Conservation (phyloP, 2,888 invertebrate genomes). For the Cancer borealis region DNA sequence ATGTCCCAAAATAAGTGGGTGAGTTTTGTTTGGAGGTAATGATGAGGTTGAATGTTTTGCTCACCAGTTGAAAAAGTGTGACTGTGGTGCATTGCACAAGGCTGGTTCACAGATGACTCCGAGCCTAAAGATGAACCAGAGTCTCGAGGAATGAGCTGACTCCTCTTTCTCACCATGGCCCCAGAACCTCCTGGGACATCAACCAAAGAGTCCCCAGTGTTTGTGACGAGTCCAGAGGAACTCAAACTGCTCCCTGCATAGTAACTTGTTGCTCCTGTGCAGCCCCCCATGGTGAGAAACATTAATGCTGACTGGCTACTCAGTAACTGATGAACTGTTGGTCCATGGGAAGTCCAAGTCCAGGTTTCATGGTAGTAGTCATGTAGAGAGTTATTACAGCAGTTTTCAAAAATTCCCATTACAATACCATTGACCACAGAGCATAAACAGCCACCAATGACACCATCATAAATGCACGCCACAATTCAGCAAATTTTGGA, state of each 20-base stretch:
- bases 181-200: constrained; percentile 63
- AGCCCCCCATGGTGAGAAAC: constrained; percentile 77
- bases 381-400: constrained; percentile 4
- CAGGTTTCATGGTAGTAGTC: constrained; percentile 39
- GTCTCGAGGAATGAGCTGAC: constrained; percentile 64
- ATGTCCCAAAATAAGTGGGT: not conserved
- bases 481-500: not conserved
- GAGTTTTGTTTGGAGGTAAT: not conserved
- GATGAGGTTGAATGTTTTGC: not conserved
- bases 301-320: constrained; percentile 76
- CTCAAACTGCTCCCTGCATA: constrained; percentile 59
- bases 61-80: constrained; percentile 69
- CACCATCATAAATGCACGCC: not conserved
- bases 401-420: constrained; percentile 10
- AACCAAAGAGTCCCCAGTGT: constrained; percentile 61
- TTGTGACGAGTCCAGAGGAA: constrained; percentile 49
- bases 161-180: constrained; percentile 56
- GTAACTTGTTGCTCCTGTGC: constrained; percentile 68
- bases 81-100: constrained; percentile 70
- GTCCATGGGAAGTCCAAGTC: constrained; percentile 66
- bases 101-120: constrained; percentile 53
- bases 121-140: constrained; percentile 69
- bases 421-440: constrained; percentile 55
- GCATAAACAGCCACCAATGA: constrained; percentile 45
- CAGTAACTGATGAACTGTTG: constrained; percentile 74